Conservation (phyloP, 2,888 invertebrate genomes). For the Hymenopus coronatus region DNA sequence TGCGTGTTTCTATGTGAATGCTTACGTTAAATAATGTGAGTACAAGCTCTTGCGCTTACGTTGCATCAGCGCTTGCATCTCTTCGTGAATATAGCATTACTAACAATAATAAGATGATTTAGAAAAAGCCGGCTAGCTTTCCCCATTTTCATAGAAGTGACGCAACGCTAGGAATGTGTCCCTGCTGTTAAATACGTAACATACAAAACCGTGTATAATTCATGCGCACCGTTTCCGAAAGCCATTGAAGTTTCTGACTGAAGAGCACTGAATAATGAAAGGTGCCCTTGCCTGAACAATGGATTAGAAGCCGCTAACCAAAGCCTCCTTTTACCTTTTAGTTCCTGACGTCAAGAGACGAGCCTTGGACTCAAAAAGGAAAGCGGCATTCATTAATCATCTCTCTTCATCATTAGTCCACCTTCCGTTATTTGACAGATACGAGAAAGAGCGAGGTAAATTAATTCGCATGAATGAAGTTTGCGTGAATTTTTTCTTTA, state of each 20-base stretch:
- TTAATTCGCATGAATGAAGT: not conserved
- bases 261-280: not conserved
- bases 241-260: not conserved
- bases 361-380: not conserved
- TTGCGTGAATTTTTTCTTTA: not conserved
- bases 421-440: not conserved
- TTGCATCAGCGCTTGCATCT: too few relatives aligned
- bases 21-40: too few relatives aligned
- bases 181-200: not conserved
- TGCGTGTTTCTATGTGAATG: too few relatives aligned
- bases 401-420: not conserved
- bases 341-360: not conserved
- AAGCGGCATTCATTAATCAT: not conserved
- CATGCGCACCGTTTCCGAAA: not conserved
- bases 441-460: not conserved
- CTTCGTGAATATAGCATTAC: too few relatives aligned
- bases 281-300: not conserved
- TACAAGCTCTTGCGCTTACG: too few relatives aligned
- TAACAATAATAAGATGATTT: too few relatives aligned
- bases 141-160: too few relatives aligned
- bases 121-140: too few relatives aligned
- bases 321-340: not conserved
- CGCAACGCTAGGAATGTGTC: not conserved
- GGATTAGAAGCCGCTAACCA: not conserved
- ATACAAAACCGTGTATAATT: not conserved